Evolutionary conservation across 1,140 invertebrate species (phyloP), one percentile per base, ranked within the genome.

Genomic region (Melitaea cinxia): DNA sequence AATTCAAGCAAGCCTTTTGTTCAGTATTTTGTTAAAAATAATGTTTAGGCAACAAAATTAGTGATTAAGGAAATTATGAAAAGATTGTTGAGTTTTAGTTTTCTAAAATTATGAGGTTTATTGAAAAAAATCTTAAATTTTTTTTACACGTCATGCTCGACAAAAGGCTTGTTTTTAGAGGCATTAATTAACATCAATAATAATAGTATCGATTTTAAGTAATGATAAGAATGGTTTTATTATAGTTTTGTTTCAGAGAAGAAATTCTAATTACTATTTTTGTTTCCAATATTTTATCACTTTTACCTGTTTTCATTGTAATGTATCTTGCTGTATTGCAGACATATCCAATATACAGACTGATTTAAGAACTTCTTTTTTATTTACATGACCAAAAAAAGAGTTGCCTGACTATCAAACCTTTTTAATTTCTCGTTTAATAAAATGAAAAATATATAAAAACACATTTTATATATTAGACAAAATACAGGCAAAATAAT

Each of bases 281-380:
- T 89, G 86, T 90, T 90, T 90, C 88, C 86, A 84, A 89, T 90
- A 90, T 89, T 88, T 90, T 90, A 90, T 89, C 84, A 87, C 82
- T 88, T 85, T 79, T 87, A 91, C 80, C 88, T 89, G 86, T 89
- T 91, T 88, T 91, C 88, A 90, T 84, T 88, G 83, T 90, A 90
- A 84, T 90, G 83, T 91, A 88, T 91, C 86, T 90, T 88, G 88
- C 88, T 91, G 88, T 91, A 91, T 91, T 92, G 89, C 91, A 92
- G 88, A 92, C 91, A 92, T 92, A 92, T 92, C 91, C 90, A 91
- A 88, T 89, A 92, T 91, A 92, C 91, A 92, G 91, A 92, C 91
- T 92, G 91, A 92, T 92, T 91, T 88, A 90, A 88, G 54, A 68
- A 61, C 58, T 55, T 35, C 28, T 56, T 56, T 67, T 67, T 67